Conservation (phyloP, 2,888 invertebrate species). For the Penaeus monodon region DNA sequence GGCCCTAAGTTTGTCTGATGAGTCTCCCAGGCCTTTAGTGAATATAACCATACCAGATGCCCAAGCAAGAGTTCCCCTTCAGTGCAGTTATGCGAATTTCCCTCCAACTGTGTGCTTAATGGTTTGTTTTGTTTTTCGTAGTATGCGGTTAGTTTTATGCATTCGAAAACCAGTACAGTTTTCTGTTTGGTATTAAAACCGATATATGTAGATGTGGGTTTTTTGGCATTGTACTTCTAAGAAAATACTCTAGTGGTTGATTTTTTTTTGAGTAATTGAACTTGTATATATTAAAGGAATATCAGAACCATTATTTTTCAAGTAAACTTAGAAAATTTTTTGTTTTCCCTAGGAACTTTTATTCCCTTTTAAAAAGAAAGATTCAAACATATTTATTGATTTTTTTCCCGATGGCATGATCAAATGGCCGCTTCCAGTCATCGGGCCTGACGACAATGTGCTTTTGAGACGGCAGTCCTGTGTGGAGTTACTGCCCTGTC, state of each 20-base stretch:
- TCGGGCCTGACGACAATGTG: constrained; percentile 60
- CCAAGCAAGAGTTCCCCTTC: constrained; percentile 31
- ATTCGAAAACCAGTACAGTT: background rate
- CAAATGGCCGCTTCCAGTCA: constrained; percentile 51
- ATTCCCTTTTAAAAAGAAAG: background rate
- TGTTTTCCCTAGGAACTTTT: too few relatives aligned
- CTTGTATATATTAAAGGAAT: too few relatives aligned
- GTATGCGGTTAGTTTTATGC: background rate
- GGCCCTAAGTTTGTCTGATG: constrained; percentile 56
- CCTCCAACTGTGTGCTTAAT: constrained; percentile 50
- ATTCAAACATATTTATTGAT: too few relatives aligned
- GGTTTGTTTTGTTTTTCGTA: constrained; percentile 20
- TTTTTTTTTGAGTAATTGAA: too few relatives aligned
- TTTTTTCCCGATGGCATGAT: constrained; percentile 51
- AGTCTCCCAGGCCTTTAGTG: constrained; percentile 49
- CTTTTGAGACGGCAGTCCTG: constrained; percentile 50
- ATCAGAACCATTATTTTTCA: too few relatives aligned
- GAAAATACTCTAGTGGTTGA: too few relatives aligned
- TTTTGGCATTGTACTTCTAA: too few relatives aligned
- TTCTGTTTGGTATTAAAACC: background rate
- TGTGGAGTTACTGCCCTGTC: constrained; percentile 75
- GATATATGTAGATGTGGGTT: too few relatives aligned
- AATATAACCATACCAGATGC: constrained; percentile 39
- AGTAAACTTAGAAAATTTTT: too few relatives aligned
- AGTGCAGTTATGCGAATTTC: constrained; percentile 21